phyloP scores from a whole-genome alignment of 2,113 vertebrate genomes.

The Coreoperca whiteheadi region DNA sequence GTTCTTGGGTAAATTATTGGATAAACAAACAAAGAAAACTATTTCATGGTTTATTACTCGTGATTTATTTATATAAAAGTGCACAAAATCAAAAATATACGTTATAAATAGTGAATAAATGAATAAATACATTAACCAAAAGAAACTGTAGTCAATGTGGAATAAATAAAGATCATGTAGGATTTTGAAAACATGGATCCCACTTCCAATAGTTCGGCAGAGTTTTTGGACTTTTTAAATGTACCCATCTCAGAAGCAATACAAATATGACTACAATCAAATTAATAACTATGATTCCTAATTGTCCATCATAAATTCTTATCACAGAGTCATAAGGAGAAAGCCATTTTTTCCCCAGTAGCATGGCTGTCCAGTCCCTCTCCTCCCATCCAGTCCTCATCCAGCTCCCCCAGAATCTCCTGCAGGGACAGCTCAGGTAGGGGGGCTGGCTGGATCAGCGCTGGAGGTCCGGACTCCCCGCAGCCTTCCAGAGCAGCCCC shows the following conservation, averaged over 20 bases:
- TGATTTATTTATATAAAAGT: conserved; percentile 72
- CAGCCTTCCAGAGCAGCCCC: conserved; percentile 8
- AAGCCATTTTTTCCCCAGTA: conserved; percentile 29
- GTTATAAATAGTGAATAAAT: conserved; percentile 65
- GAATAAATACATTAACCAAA: conserved; percentile 42
- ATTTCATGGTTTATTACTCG: conserved; percentile 10
- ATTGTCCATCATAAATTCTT: conserved; percentile 15
- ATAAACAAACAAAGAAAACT: background rate
- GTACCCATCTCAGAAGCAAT: background rate
- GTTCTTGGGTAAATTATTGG: background rate
- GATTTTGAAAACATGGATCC: background rate
- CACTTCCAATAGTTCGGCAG: background rate
- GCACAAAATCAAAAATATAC: conserved; percentile 57
- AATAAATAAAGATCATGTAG: conserved; percentile 4
- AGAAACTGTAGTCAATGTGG: background rate
- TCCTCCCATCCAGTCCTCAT: conserved; percentile 76
- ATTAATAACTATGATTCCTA: conserved; percentile 45
- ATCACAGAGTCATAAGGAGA: conserved; percentile 40
- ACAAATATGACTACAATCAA: conserved; percentile 9
- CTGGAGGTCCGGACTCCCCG: background rate
- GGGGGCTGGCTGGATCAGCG: conserved; percentile 32
- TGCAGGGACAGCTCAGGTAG: conserved; percentile 81
- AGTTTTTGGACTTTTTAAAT: background rate
- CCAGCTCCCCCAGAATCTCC: conserved; percentile 79
- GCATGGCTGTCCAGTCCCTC: conserved; percentile 34